Evolutionary conservation across 2,113 vertebrate species (phyloP), one percentile per base, ranked within the genome.

Genomic region (Pseudopipra pipra): DNA sequence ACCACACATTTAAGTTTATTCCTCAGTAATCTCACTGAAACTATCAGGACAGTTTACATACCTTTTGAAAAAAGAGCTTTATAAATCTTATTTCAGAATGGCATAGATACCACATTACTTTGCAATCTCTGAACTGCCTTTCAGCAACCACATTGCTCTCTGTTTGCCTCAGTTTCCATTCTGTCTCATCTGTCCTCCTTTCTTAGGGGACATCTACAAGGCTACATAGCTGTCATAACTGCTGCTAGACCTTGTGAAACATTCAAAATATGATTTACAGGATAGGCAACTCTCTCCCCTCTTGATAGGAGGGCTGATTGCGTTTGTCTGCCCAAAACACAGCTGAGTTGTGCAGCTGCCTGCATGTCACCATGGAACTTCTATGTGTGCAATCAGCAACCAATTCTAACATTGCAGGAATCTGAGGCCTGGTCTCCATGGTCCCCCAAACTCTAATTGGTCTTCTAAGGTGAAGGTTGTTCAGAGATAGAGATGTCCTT

Each of bases 231-330:
- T 72, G 20, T 30, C 12, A 21, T 20, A 77, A 41, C 12, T 9
- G 22, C 20, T 47, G 5, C 23, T 55, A 51, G 56, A 43, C 43
- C 35, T 43, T 0, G 0, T 62, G 37, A 61, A 23, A 20, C 10
- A 28, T n/a, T 82, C 37, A 28, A 51, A 84, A 46, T 12, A 8
- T 31, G 10, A 55, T 63, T 82, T 22, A 17, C 13, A 46, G 33
- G 49, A 37, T 0, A 78, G 23, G 16, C 2, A 72, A 12, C 25
- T 14, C 52, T 54, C 54, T 23, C 20, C 11, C 5, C 5, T 51
- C 63, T 65, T 39, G 27, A 35, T 16, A 35, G 17, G 23, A 73
- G 7, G 21, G 3, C 18, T 47, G 35, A 11, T 33, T 66, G n/a
- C 1, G 0, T 62, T 67, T 44, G 9, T 20, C 47, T 37, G 27